Evolutionary conservation across 2,797 vertebrate genomes (phyloP), one percentile per base, ranked within the genome.

Genomic region (Triplophysa bombifrons): DNA sequence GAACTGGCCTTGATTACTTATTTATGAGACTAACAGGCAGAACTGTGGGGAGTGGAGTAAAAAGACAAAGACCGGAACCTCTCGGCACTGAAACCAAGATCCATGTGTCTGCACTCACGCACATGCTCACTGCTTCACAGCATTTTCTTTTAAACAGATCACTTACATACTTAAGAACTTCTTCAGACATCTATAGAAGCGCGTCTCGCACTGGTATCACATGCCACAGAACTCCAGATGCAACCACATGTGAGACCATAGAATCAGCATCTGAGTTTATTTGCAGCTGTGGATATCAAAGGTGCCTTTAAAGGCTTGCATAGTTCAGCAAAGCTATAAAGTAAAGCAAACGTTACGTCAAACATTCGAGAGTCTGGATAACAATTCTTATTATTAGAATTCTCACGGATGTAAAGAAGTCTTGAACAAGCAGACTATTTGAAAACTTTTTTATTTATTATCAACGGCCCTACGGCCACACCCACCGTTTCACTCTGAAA

Each of bases 401-500:
- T 22, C 20, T 60, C 34, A 53, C 16, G 50, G 14, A 66, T 25
- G 13, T 51, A 41, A 75, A 66, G 34, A n/a, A 75, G 12, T 46
- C 41, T 64, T 73, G 55, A 56, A 68, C 25, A 81, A 78, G 16
- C 48, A 25, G 48, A 61, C 19, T 53, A 72, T 89, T 92, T 92
- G 82, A 89, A 92, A 92, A 91, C 80, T 82, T 80, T 87, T 92
- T 94, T 94, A 93, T 94, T 94, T 88, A 88, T 90, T 91, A 72
- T 91, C 88, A 84, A 91, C 81, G 86, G 88, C 90, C 90, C 85
- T 83, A 88, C 89, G 87, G 88, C 87, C 83, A 88, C 87, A 87
- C 86, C 91, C 89, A 87, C 87, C 89, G 86, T 88, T 82, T 85
- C 88, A 89, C 91, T 91, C 84, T 79, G 61, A 87, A 89, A 88